Evolutionary conservation across 1,140 invertebrate genomes (phyloP), one percentile per base, ranked within the genome.

Genomic region (Danaus plexippus): DNA sequence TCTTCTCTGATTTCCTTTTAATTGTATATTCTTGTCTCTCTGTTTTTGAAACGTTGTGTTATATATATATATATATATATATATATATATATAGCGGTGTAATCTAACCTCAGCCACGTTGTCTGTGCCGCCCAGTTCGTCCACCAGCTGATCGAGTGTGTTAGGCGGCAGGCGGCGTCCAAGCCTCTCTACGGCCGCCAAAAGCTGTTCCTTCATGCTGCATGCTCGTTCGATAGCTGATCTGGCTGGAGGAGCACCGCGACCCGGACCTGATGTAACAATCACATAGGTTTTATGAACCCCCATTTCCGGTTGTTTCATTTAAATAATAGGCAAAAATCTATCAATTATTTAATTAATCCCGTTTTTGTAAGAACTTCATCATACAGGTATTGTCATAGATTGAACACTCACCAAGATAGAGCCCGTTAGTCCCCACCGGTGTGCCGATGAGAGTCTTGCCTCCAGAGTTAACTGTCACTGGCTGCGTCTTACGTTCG

Each of bases 61-160:
- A 22, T 2, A 22, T 22, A 22, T 22, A 2, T 22, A 2, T 22
- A 22, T 22, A 22, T 22, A 22, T 22, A 22, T 22, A 22, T 22
- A 22, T 22, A 22, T 32, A 32, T 32, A 32, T 32, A 32, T 3
- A 32, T 8, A 9, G 18, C 4, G 10, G 9, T 48, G 9, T 18
- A 5, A 10, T 11, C 32, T 22, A 60, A 93, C 92, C 90, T 99
- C 98, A 0, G 98, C 98, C 1, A 99, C 98, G 87, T 97, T 97
- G 71, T 98, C 96, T 4, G 97, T 95, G 0, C 98, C 98, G 41
- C 98, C 98, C 4, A 99, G 90, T 75, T 98, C 96, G 85, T 99
- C 98, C 66, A 99, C 99, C 0, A 99, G 88, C 77, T 99, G 97
- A 89, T 99, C 98, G 9, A 99, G 88, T 0, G 98, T 98, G 84